Percentiles rank a stretch among this genome's conserved stretches.
These are phyloP conservation scores for Saccostrea echinata DNA, from an alignment of 1,140 invertebrate species.

Conservation along the genomic window DNA sequence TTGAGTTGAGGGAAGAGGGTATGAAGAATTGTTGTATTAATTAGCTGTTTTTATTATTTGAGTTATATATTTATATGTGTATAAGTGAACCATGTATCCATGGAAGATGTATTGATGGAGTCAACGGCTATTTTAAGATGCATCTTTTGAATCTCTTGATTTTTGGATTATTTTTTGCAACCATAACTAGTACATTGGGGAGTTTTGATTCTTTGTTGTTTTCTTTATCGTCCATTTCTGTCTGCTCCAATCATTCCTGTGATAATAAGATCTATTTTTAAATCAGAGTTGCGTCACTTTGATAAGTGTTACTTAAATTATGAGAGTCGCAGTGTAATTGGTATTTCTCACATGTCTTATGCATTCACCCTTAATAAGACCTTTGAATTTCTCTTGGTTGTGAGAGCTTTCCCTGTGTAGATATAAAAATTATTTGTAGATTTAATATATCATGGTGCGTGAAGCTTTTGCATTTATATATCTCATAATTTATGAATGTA, in stretches of 20 bases:
- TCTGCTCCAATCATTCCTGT: not conserved
- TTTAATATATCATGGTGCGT: no score
- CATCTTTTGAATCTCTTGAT: slow-evolving; percentile 14
- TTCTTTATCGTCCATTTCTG: not conserved
- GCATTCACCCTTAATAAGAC: slow-evolving; percentile 9
- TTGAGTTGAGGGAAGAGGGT: no score
- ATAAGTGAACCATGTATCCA: no score
- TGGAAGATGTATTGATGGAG: no score
- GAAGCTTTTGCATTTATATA: no score
- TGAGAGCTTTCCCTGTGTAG: slow-evolving; percentile 14
- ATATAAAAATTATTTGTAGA: slow-evolving; percentile 33
- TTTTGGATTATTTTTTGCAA: slow-evolving; percentile 12
- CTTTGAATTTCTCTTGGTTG: slow-evolving; percentile 3
- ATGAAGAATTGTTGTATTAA: no score
- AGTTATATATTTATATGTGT: no score
- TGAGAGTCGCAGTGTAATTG: not conserved
- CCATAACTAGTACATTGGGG: not conserved
- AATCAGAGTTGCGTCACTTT: not conserved
- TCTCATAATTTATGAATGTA: no score
- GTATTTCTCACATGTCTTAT: not conserved
- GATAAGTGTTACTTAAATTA: slow-evolving; percentile 12
- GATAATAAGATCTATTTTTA: slow-evolving; percentile 36
- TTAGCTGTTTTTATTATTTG: no score
- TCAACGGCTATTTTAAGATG: slow-evolving; percentile 39
- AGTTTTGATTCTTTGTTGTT: not conserved